Percentiles rank a stretch among this genome's conserved stretches.
phyloP scores from a whole-genome alignment of 2,797 vertebrate genomes.

The Tapirus indicus region DNA sequence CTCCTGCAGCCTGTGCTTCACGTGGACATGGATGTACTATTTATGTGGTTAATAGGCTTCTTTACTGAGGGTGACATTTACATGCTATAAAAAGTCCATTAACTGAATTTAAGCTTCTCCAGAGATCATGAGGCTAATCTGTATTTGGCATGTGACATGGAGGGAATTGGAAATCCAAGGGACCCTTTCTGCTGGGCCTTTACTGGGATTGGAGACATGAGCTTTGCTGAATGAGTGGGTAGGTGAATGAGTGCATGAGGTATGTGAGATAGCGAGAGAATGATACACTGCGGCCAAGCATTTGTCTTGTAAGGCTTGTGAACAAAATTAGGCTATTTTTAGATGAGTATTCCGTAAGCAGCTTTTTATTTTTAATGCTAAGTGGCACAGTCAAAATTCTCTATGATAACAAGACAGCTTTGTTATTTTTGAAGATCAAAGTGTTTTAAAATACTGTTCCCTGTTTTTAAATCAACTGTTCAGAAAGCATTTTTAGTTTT shows the following conservation, averaged over 20 bases:
- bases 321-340: not conserved
- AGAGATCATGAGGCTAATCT: constrained; percentile 37
- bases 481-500: not conserved
- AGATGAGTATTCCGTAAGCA: not conserved
- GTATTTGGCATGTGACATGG: constrained; percentile 4
- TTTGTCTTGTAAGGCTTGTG: not conserved
- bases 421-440: constrained; percentile 19
- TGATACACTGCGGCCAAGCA: not conserved
- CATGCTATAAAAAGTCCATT: constrained; percentile 74
- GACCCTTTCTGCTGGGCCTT: not conserved
- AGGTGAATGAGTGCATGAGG: not conserved
- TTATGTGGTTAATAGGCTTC: constrained; percentile 42
- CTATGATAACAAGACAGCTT: not conserved
- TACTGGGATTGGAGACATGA: not conserved
- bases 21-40: not conserved
- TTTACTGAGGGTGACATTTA: constrained; percentile 25
- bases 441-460: constrained; percentile 24
- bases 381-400: not conserved
- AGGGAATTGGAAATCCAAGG: not conserved
- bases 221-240: not conserved
- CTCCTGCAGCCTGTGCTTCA: not conserved
- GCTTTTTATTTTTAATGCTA: constrained; percentile 26
- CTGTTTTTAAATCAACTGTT: not conserved
- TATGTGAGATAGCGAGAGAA: not conserved
- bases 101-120: constrained; percentile 68